Base-by-base conservation (phyloP, 2,113 vertebrate genomes). In the Microcebus murinus region DNA sequence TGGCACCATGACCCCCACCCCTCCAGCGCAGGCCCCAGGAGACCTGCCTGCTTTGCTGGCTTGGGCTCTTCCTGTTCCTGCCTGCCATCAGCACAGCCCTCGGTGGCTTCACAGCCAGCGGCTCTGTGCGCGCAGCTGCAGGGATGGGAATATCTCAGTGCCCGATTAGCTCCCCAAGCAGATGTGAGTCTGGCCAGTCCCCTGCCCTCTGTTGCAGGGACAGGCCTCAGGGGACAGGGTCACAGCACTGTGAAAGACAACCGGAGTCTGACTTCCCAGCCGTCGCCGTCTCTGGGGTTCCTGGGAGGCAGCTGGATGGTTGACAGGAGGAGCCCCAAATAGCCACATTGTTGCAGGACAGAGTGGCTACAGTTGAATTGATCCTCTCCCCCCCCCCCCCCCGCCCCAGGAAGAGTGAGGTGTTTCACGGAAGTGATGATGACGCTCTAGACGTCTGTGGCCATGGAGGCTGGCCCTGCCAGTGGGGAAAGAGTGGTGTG, bases 331-430 rank as follows among this genome's bases (percentile, higher is more conserved):
- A 13, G 29, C 50, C 42, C 55, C 27, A 10, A 4, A 82, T 0
- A 20, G 45, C 77, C n/a, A 74, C 39, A 31, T 63, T 82, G 45
- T 25, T 71, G 27, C 55, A 79, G 39, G 48, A 70, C 52, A 84
- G 61, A 45, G 63, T 61, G 50, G 70, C 81, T 81, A 14, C 70
- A 14, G 8, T 13, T 63, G 82, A 61, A 36, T 1, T 42, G 57
- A 42, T n/a, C 17, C 34, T 4, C 23, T 3, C 0, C 17, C 1
- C 34, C 34, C 6, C 23, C 4, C 0, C 17, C 1, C 34, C 8
- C 8, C 67, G 1, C 45, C 45, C 48, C 50, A 27, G 71, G 83
- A 86, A 39, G 25, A 80, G 45, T 39, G 91, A 85, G 52, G 29
- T 29, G 7, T n/a, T 87, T n/a, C 89, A 88, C 52, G 25, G 6